Evolutionary conservation across 1,140 invertebrate species (phyloP), one percentile per base, ranked within the genome.

Genomic region (Maconellicoccus hirsutus): DNA sequence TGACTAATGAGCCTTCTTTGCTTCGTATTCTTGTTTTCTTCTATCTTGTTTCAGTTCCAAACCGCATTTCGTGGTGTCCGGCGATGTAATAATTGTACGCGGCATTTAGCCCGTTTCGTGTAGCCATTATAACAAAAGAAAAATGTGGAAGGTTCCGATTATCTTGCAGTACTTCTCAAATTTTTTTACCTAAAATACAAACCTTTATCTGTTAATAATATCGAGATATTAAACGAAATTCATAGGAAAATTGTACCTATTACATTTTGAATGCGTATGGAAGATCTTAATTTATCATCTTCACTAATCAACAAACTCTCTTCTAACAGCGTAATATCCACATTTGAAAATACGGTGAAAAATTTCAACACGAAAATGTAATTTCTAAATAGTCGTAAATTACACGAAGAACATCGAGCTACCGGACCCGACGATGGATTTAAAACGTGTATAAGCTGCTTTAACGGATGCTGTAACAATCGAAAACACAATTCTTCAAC

Each of bases 1-100:
- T 66, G 61, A 66, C 61, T 66, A 66, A 66, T 66, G 61, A 66
- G 61, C 61, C 61, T 23, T 66, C 61, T 66, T 23, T 66, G 25
- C 22, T 25, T 66, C 7, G 19, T 10, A 16, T 66, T 25, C 19
- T 66, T 22, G 8, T 66, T 25, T 25, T 19, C 22, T 23, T 12
- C 19, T 4, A 10, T 23, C 25, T 66, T 22, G 61, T 66, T 66
- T 66, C 61, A 66, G 25, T 66, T 66, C 22, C 25, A 66, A 25
- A 66, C 61, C 61, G 25, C 61, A 66, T 66, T 66, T 66, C 22
- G 61, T 66, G 61, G 61, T 66, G 25, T 26, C 61, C 61, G 61
- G 25, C 61, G 61, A 66, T 66, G 25, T 66, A 66, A 66, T 66
- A 23, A 66, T 66, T 66, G 61, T 66, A 66, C 61, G 25, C 61